Evolutionary conservation across 2,113 vertebrate species (phyloP), one percentile per base, ranked within the genome.

Genomic region (Pelecanoides urinatrix): DNA sequence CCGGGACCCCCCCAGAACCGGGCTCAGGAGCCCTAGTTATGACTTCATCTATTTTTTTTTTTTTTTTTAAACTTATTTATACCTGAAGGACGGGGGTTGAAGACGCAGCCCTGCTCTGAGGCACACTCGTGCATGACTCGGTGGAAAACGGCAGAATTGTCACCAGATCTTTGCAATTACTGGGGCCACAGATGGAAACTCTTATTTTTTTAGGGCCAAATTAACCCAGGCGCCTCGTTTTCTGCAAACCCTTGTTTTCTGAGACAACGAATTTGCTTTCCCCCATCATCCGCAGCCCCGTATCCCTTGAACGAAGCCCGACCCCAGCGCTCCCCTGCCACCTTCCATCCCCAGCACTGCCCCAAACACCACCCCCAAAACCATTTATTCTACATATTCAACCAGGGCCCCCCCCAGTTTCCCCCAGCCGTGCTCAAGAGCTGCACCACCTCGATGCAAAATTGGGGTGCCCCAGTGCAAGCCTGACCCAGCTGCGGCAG

Each of bases 91-190:
- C 0, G 1, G 38, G 21, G 15, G 22, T 16, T 27, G 34, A 14
- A 44, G 0, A 1, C 1, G 0, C 20, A 9, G 30, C 25, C 10
- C 13, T 1, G 1, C 16, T 36, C 16, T 15, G 52, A 66, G 40
- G 27, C 23, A 21, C 5, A 5, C 0, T 59, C 25, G n/a, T n/a
- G 20, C 20, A 9, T 58, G 2, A 40, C 45, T 6, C 1, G 3
- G 36, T 49, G 29, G 67, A 23, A 47, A 84, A 68, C 3, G 16
- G 27, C 27, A 50, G 38, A 18, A 50, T 30, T 30, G 11, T 56
- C 49, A 63, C 38, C 30, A 63, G 56, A 25, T n/a, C 47, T 45
- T 3, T 10, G 18, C 7, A 11, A 16, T 16, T 34, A 12, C 16
- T 1, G 0, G 13, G 13, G 34, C 5, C 42, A 20, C 52, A 19